Conservation (phyloP, 2,888 invertebrate species). For the Candidula unifasciata region DNA sequence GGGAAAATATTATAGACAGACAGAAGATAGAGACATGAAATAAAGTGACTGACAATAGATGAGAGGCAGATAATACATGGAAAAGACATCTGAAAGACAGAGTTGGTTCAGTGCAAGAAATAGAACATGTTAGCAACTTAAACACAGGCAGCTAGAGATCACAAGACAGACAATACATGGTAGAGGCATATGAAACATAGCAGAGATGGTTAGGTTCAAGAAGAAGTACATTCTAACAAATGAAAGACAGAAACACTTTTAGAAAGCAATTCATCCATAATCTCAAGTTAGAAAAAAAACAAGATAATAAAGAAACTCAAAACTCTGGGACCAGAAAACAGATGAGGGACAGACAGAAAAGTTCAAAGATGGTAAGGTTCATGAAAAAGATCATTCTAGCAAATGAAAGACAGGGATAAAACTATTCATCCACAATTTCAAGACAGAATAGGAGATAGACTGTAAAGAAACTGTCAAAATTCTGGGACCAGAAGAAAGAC, state of each 20-base stretch:
- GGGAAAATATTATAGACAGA: not conserved
- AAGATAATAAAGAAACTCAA: not conserved
- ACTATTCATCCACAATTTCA: not conserved
- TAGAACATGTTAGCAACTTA: too few relatives aligned
- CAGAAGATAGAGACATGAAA: not conserved
- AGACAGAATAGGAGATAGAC: not conserved
- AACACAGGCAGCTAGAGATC: not conserved
- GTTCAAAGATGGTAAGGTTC: too few relatives aligned
- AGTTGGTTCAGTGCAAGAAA: too few relatives aligned
- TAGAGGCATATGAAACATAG: too few relatives aligned
- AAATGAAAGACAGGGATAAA: slow-evolving; percentile 9
- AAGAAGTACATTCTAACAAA: not conserved
- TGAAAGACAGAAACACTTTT: slow-evolving; percentile 23
- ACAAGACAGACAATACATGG: not conserved
- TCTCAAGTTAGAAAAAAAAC: not conserved
- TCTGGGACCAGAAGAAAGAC: slow-evolving; percentile 8
- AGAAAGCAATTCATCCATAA: not conserved
- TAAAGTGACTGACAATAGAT: too few relatives aligned
- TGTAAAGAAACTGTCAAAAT: not conserved
- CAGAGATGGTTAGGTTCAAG: too few relatives aligned
- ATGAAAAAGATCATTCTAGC: not conserved
- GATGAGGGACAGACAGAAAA: slow-evolving; percentile 42
- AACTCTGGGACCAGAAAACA: not conserved
- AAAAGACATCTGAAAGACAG: not conserved
- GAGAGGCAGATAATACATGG: not conserved